Conservation (phyloP, 2,113 vertebrate species). For the Xenopus borealis region DNA sequence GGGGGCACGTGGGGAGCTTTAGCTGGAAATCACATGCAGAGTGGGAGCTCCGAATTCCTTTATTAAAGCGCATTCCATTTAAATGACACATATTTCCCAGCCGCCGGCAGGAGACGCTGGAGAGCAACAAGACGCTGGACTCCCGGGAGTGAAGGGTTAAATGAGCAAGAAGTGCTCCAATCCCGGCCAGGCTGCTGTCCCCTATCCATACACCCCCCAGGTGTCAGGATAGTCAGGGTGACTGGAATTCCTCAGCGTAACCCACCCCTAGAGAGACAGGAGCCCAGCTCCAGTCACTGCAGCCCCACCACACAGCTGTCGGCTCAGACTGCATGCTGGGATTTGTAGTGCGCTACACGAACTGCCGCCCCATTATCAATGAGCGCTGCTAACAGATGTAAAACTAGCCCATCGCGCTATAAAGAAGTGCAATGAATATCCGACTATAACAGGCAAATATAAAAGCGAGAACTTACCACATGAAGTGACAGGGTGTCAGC, state of each 20-base stretch:
- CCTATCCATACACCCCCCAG: background rate
- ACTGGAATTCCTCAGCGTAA: conserved; percentile 12
- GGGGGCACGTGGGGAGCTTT: too few relatives aligned
- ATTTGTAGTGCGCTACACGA: too few relatives aligned
- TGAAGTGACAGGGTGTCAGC: background rate
- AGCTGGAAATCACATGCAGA: too few relatives aligned
- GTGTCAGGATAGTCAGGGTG: conserved; percentile 20
- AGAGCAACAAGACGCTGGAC: conserved; percentile 22
- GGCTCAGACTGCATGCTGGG: too few relatives aligned
- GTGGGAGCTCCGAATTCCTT: too few relatives aligned
- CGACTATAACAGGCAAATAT: background rate
- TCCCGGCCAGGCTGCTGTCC: background rate
- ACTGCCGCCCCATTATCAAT: too few relatives aligned
- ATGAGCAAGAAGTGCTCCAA: conserved; percentile 35
- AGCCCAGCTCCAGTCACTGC: too few relatives aligned
- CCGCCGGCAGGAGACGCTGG: conserved; percentile 8
- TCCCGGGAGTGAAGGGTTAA: conserved; percentile 41
- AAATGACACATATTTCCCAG: background rate
- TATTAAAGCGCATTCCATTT: too few relatives aligned
- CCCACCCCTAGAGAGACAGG: too few relatives aligned
- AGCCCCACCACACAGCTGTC: too few relatives aligned
- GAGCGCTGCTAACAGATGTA: background rate
- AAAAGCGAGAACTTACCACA: conserved; percentile 44
- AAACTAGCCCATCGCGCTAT: background rate
- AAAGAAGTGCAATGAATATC: too few relatives aligned